Conservation (phyloP, 1,140 invertebrate species). For the Formica selysi region DNA sequence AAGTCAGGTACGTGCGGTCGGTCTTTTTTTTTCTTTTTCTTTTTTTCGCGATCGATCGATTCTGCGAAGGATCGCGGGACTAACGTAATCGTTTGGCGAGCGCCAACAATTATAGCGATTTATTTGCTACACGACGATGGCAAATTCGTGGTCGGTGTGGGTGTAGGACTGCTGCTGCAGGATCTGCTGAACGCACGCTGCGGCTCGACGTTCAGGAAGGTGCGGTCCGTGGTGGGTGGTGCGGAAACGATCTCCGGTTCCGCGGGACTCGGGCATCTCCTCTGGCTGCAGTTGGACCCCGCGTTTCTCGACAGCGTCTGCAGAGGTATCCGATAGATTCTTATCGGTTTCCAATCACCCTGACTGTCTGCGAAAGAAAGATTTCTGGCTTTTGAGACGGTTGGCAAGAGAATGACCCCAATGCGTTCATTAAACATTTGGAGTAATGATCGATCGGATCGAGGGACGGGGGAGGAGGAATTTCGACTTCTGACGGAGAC, state of each 20-base stretch:
- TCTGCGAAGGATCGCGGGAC: background rate
- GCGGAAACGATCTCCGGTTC: constrained; percentile 77
- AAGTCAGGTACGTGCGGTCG: constrained; percentile 54
- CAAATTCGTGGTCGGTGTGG: constrained; percentile 68
- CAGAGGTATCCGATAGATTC: constrained; percentile 87
- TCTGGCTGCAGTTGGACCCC: constrained; percentile 73
- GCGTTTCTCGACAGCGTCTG: constrained; percentile 81
- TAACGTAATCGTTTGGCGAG: background rate
- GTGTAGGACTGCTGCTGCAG: constrained; percentile 86
- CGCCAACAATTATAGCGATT: background rate
- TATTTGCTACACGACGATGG: constrained; percentile 68
- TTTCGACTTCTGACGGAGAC: background rate
- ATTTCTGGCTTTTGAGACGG: no score
- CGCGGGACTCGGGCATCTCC: constrained; percentile 77
- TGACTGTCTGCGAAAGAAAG: constrained; percentile 68
- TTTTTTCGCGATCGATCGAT: constrained; percentile 7
- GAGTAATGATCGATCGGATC: constrained; percentile 3
- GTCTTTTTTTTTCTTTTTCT: background rate
- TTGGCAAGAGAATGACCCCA: background rate
- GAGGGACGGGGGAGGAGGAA: background rate
- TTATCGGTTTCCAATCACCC: constrained; percentile 84
- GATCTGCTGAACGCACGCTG: constrained; percentile 84
- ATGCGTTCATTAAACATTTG: background rate
- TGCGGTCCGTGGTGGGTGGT: constrained; percentile 72
- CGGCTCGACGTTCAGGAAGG: constrained; percentile 80